Percentiles rank a stretch among this genome's conserved stretches.
Conservation (phyloP, 1,140 invertebrate species). For the Microvelia longipes region DNA sequence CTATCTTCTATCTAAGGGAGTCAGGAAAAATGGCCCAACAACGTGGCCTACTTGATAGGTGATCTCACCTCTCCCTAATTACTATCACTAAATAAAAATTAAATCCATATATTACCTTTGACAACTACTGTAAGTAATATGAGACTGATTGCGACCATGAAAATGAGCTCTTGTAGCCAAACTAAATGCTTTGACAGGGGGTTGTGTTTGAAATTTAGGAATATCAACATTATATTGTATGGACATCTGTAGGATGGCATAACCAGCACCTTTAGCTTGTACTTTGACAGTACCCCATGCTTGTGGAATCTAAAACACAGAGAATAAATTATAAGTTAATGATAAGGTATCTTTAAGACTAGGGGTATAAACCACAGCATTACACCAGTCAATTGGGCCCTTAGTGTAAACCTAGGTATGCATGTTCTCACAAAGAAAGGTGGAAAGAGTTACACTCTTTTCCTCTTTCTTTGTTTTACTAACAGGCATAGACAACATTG, state of each 20-base stretch:
- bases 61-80: no score
- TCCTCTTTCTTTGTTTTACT: no score
- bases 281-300: conserved; percentile 86
- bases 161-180: conserved; percentile 53
- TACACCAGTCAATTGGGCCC: no score
- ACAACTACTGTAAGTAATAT: conserved; percentile 66
- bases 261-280: conserved; percentile 75
- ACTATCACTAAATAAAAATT: conserved; percentile 11
- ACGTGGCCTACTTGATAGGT: no score
- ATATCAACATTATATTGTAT: conserved; percentile 92
- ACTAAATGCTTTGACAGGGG: conserved; percentile 62
- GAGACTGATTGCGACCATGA: conserved; percentile 83
- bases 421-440: no score
- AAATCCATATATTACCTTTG: conserved; percentile 43
- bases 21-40: background rate
- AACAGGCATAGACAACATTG: no score
- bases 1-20: no score
- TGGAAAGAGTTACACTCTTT: no score
- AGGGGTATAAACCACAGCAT: no score
- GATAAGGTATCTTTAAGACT: no score
- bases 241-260: conserved; percentile 79
- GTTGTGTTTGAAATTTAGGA: conserved; percentile 64
- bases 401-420: no score
- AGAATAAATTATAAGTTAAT: no score
- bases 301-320: conserved; percentile 56